Evolutionary conservation across 2,888 invertebrate genomes (phyloP), one percentile per base, ranked within the genome.

Genomic region (Nysson spinosus): DNA sequence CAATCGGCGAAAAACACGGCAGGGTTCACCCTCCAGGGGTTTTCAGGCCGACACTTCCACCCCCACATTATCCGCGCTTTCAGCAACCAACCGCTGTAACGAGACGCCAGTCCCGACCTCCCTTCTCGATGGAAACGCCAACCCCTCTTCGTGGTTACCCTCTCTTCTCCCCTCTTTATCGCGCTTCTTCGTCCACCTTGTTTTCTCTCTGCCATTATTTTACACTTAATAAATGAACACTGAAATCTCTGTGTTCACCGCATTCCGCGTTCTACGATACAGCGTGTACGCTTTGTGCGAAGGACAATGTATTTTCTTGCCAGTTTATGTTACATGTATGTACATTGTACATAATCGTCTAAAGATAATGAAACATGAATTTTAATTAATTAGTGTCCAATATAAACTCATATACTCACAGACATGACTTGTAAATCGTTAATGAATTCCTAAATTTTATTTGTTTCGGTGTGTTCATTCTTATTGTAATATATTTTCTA

Each of bases 1-100:
- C 87, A 87, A 87, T 87, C 87, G 86, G 83, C 82, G 86, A 86
- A 87, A 86, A 87, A 87, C 87, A 87, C 87, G 86, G 70, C 79
- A 75, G 78, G 77, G 69, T 69, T 72, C 76, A 70, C 79, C 72
- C 75, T 75, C 70, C 77, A 66, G 75, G 74, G 69, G 44, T 64
- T 68, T 66, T 64, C 75, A 49, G 44, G n/a, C 68, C 56, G 35
- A 54, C 66, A 34, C 54, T 57, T 51, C 66, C 65, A 34, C 70
- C 54, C 44, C 51, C 68, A 63, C 74, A 34, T 66, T 61, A 63
- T 79, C 74, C 77, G 52, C 78, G 75, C 77, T 72, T 69, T 72
- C 77, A 72, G 62, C 71, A 79, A 73, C 78, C 83, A 81, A 83
- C 83, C 85, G 73, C 83, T 82, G 84, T 84, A 85, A 85, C 85